phyloP scores from a whole-genome alignment of 2,888 invertebrate species.

The Tenodera sinensis region DNA sequence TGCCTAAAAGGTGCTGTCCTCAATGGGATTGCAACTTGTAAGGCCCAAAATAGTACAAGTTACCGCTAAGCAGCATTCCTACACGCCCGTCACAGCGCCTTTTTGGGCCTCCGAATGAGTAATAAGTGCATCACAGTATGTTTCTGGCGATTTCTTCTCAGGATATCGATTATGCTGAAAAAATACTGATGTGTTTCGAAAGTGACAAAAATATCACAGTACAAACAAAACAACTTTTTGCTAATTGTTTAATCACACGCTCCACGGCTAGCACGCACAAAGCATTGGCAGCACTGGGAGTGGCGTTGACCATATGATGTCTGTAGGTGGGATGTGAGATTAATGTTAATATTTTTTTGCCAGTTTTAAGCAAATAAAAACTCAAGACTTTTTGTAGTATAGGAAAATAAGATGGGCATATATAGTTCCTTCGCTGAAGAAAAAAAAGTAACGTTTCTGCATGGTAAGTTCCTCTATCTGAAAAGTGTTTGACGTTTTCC shows the following conservation, averaged over 20 bases:
- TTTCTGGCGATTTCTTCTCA: too few relatives aligned
- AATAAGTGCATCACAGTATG: not conserved
- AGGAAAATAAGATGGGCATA: not conserved
- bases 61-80: not conserved
- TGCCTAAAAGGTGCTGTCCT: too few relatives aligned
- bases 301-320: not conserved
- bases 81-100: not conserved
- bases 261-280: not conserved
- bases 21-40: too few relatives aligned
- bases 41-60: not conserved
- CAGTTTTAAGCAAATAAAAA: not conserved
- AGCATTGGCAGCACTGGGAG: not conserved
- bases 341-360: not conserved
- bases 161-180: too few relatives aligned
- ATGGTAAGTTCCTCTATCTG: not conserved
- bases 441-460: not conserved
- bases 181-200: too few relatives aligned
- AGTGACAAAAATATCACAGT: too few relatives aligned
- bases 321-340: not conserved
- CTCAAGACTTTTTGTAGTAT: not conserved
- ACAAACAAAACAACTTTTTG: too few relatives aligned
- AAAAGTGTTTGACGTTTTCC: not conserved
- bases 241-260: too few relatives aligned
- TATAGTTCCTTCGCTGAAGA: not conserved
- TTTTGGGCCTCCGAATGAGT: not conserved